These are phyloP conservation scores for Metalampra italica DNA, from an alignment of 2,888 invertebrate genomes.

Conservation along the genomic window DNA sequence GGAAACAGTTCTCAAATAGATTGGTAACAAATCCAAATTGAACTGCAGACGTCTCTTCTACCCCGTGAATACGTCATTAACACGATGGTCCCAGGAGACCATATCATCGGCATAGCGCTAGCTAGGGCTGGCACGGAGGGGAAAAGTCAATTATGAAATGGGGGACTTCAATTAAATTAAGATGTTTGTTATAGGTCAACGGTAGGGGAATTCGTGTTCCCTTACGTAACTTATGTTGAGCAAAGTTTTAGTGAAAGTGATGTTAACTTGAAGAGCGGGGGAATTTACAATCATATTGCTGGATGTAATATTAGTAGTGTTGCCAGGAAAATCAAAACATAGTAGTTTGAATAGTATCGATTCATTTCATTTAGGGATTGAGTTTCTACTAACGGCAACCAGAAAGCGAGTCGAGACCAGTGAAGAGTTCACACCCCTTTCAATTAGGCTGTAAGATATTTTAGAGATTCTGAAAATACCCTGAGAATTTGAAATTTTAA, in stretches of 20 bases:
- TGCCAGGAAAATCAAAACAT: too few species aligned
- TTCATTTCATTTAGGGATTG: too few species aligned
- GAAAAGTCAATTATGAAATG: conserved; percentile 55
- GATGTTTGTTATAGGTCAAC: conserved; percentile 32
- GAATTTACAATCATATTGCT: too few species aligned
- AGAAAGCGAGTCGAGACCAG: too few species aligned
- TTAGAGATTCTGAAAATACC: too few species aligned
- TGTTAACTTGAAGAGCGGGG: too few species aligned
- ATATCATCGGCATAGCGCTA: conserved; percentile 22
- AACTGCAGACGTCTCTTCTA: conserved; percentile 19
- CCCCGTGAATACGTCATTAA: conserved; percentile 33
- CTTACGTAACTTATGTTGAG: background rate
- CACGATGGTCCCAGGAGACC: conserved; percentile 26
- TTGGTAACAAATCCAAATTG: conserved; percentile 26
- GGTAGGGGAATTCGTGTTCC: conserved; percentile 19
- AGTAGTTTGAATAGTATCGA: too few species aligned
- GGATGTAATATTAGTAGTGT: too few species aligned
- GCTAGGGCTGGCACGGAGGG: conserved; percentile 21
- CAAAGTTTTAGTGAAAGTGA: background rate
- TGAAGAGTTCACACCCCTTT: too few species aligned
- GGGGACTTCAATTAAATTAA: conserved; percentile 49
- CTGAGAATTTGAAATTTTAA: too few species aligned
- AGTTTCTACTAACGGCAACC: too few species aligned
- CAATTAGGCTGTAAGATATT: too few species aligned
- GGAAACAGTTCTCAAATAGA: background rate